Evolutionary conservation across 1,140 invertebrate species (phyloP), one percentile per base, ranked within the genome.

Genomic region (Neuroterus valhalla): DNA sequence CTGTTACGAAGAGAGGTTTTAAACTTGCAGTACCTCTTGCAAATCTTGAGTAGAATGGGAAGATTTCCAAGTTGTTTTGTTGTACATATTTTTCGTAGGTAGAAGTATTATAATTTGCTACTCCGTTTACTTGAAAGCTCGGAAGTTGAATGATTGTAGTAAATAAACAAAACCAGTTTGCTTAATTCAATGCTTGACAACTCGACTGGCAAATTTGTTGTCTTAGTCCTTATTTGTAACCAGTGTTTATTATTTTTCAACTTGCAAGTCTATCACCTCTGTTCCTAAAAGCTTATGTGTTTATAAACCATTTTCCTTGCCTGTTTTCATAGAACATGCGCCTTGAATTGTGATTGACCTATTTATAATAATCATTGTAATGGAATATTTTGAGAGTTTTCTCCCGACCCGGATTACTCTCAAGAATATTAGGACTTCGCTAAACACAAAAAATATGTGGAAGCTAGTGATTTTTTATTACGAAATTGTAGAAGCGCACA

Each of bases 281-380:
- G 1, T 52, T 52, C 19, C 17, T 21, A 23, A 52, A 52, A 52
- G 17, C 23, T 5, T 52, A 23, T 52, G 50, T 19, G 17, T n/a
- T 2, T 52, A 52, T 17, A 17, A 52, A 52, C 19, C 17, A 52
- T 52, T 52, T 21, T 52, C 23, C 50, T 23, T 19, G 23, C 23
- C 19, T 11, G 12, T 52, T 52, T 52, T 52, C 10, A 2, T 52
- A 52, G 50, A 52, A 26, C 50, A 8, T 52, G 50, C 19, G 50
- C 17, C 23, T 52, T 52, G 50, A 52, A 52, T 52, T 52, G 50
- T 52, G 19, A 52, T 52, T 48, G n/a, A 48, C 12, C 21, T 21
- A 50, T 17, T 19, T 50, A 50, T 12, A 19, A 46, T n/a, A n/a
- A 11, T 21, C 48, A 8, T 10, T 48, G 17, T 50, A 50, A 50